A percentile compares a stretch with the other conserved stretches of the same genome.
Conservation (phyloP, 2,113 vertebrate genomes). For the Nycticebus coucang region DNA sequence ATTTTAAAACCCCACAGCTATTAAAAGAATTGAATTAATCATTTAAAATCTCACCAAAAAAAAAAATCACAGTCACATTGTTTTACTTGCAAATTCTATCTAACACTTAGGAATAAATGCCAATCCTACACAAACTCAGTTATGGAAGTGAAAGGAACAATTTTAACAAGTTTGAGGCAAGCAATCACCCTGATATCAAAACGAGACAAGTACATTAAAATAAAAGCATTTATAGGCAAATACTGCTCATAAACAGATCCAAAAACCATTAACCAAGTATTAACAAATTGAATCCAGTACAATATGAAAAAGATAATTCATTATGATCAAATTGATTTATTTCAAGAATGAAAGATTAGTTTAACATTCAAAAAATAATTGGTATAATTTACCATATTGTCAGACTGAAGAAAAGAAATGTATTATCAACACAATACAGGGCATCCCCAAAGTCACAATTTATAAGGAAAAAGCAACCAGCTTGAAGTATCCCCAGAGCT, state of each 20-base stretch:
- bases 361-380: not conserved
- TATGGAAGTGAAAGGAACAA: not conserved
- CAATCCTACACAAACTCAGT: not conserved
- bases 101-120: not conserved
- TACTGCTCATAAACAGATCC: not conserved
- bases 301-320: not conserved
- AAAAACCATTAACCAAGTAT: conserved; percentile 2
- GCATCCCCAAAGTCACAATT: too few relatives aligned
- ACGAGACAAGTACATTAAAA: not conserved
- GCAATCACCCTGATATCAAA: not conserved
- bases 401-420: not conserved
- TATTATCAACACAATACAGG: not conserved
- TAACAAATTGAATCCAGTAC: not conserved
- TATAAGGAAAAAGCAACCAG: not conserved
- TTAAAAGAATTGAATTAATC: not conserved
- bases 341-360: not conserved
- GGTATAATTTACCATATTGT: not conserved
- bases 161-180: not conserved
- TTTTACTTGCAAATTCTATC: not conserved
- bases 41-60: not conserved
- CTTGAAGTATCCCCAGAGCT: not conserved
- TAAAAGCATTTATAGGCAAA: not conserved
- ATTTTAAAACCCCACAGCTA: not conserved
- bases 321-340: not conserved
- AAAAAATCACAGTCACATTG: not conserved